Base-by-base conservation (phyloP, 1,140 invertebrate genomes). In the Habropoda laboriosa region DNA sequence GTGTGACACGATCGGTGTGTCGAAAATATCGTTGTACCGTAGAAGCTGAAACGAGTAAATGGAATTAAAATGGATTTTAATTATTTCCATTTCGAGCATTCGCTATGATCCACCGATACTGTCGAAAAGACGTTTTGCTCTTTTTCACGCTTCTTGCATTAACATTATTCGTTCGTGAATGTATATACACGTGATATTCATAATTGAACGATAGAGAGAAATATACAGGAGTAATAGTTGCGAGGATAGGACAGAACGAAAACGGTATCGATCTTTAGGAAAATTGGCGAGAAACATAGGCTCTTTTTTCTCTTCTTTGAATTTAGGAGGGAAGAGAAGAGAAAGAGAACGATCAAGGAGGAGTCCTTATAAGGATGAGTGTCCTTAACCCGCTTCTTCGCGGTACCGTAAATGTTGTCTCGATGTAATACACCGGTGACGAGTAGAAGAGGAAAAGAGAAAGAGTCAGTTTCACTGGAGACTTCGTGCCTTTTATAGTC, bases 331-430 rank as follows among this genome's bases (percentile, higher is more conserved):
- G 64, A 73, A 79, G 71, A 75, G 47, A 86, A 85, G 74, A 58
- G 78, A 70, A 83, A 79, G 81, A 84, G 40, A 61, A 32, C 82
- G 79, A 77, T 70, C 72, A 91, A 91, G 92, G 89, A 91, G 77
- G 87, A 79, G 81, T 91, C 91, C 92, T 92, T 93, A 92, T 92
- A 92, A 92, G 91, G 91, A 91, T 70, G 82, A 89, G 85, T 90
- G 92, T 93, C 92, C 92, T 93, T 93, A 93, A 93, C 92, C 92
- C 88, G 92, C 88, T 92, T 92, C 83, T 74, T 80, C 83, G 71
- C 83, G 82, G 79, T 81, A 72, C 75, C 85, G 81, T 85, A 82
- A 82, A 85, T 71, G 64, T 66, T 64, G 30, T 27, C 55, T 7
- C 74, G 74, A 70, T 61, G 67, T 58, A 73, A 73, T 71, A 27